Evolutionary conservation across 2,888 invertebrate species (phyloP).

Genomic region (Brachycybe producta): DNA sequence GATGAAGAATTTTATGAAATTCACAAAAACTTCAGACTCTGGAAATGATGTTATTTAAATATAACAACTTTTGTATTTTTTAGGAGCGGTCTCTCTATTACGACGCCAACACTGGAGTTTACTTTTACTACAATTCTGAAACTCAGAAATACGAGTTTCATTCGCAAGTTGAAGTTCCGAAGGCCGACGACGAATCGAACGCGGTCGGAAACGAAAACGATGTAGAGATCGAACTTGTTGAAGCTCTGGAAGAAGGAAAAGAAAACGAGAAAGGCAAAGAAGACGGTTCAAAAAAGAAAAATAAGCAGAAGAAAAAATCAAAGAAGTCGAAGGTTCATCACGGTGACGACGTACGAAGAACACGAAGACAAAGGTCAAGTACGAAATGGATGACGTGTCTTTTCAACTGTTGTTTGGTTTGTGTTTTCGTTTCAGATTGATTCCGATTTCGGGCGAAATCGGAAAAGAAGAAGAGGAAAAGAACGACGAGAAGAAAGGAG

Average conservation of each 20-base stretch:
- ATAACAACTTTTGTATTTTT: constrained; percentile 27
- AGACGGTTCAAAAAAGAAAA: constrained; percentile 46
- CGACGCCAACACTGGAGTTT: constrained; percentile 69
- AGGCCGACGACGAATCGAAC: not conserved
- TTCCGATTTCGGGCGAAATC: no score
- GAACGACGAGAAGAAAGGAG: constrained; percentile 39
- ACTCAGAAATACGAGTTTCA: constrained; percentile 64
- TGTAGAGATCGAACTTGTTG: constrained; percentile 20
- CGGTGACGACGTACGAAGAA: constrained; percentile 10
- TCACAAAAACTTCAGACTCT: no score
- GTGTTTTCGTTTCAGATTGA: constrained; percentile 5
- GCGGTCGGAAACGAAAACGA: constrained; percentile 11
- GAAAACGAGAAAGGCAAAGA: constrained; percentile 21
- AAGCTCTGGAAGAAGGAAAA: constrained; percentile 20
- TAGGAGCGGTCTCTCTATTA: constrained; percentile 79
- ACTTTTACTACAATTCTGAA: constrained; percentile 65
- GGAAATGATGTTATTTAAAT: no score
- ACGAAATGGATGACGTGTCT: no score
- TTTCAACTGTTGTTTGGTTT: not conserved
- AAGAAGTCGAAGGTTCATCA: no score
- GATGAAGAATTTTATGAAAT: no score
- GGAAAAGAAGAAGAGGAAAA: constrained; percentile 23
- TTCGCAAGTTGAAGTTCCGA: constrained; percentile 44
- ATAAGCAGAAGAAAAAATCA: no score
- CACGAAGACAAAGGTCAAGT: no score